These are phyloP conservation scores for Cheilosia soror DNA, from an alignment of 2,888 invertebrate species.

Conservation along the genomic window DNA sequence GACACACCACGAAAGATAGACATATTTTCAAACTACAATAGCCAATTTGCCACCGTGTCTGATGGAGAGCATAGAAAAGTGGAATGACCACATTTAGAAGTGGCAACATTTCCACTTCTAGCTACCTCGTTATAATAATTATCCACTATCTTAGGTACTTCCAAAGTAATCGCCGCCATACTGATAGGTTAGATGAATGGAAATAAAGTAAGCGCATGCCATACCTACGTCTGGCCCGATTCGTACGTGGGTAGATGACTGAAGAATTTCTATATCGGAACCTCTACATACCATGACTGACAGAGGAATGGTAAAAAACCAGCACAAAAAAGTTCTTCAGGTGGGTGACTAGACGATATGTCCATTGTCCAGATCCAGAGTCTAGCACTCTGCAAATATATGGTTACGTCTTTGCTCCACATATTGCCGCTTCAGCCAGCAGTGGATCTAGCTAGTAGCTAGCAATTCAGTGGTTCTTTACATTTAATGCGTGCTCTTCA, in stretches of 20 bases:
- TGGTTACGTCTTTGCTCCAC: constrained; percentile 23
- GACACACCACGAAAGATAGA: constrained; percentile 2
- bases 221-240: too few species aligned
- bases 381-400: neutral
- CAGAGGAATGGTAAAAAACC: constrained; percentile 7
- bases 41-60: constrained; percentile 24
- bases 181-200: constrained; percentile 26
- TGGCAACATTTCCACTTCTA: constrained; percentile 34
- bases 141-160: too few species aligned
- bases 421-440: constrained; percentile 19
- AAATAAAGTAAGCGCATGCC: neutral
- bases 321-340: constrained; percentile 29
- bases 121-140: constrained; percentile 6
- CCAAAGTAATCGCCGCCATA: constrained; percentile 13
- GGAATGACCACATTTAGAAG: constrained; percentile 63
- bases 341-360: constrained; percentile 66
- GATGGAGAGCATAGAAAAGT: constrained; percentile 45
- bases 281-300: neutral
- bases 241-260: constrained; percentile 23
- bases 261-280: constrained; percentile 7
- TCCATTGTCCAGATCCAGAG: too few species aligned
- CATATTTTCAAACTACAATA: constrained; percentile 21
- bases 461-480: neutral
- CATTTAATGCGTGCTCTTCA: neutral
- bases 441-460: neutral